A percentile compares a stretch with the other conserved stretches of the same genome.
These are phyloP conservation scores for Strongylocentrotus purpuratus DNA, from an alignment of 35 echinoderm and acorn worm genomes.

Conservation along the genomic window DNA sequence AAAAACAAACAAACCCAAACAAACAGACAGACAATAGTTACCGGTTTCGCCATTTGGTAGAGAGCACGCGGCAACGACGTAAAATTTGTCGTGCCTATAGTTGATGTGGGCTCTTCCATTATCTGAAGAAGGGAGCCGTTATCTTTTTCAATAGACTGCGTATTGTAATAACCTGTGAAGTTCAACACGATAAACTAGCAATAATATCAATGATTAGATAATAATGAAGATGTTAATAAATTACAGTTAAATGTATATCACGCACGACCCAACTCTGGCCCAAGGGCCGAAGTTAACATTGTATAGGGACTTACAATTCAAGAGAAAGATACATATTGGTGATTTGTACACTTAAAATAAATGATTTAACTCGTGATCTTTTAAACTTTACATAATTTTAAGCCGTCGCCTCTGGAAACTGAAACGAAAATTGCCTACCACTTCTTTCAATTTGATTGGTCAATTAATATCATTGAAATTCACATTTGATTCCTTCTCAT, in stretches of 20 bases:
- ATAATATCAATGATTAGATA: background rate
- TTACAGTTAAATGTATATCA: background rate
- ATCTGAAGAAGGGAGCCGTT: no score
- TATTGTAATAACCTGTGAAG: background rate
- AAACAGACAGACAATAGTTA: background rate
- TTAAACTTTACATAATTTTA: no score
- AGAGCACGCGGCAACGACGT: background rate
- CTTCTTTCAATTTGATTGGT: no score
- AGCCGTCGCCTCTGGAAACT: no score
- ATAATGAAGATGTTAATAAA: background rate
- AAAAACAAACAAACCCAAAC: no score
- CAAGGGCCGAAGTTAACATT: background rate
- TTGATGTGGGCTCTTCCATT: no score
- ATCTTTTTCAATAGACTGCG: background rate
- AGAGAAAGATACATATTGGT: background rate
- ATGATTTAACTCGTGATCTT: no score
- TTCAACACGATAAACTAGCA: background rate
- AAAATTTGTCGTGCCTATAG: background rate
- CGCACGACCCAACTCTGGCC: background rate
- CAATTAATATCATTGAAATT: no score
- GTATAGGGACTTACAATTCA: background rate
- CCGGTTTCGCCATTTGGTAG: slow-evolving; percentile 2
- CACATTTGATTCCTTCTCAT: no score
- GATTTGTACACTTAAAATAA: no score
- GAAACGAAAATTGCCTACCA: no score